Percentiles rank a stretch among this genome's conserved stretches.
These are phyloP conservation scores for Sebastes vulpes DNA, from an alignment of 2,797 vertebrate genomes.

Conservation along the genomic window DNA sequence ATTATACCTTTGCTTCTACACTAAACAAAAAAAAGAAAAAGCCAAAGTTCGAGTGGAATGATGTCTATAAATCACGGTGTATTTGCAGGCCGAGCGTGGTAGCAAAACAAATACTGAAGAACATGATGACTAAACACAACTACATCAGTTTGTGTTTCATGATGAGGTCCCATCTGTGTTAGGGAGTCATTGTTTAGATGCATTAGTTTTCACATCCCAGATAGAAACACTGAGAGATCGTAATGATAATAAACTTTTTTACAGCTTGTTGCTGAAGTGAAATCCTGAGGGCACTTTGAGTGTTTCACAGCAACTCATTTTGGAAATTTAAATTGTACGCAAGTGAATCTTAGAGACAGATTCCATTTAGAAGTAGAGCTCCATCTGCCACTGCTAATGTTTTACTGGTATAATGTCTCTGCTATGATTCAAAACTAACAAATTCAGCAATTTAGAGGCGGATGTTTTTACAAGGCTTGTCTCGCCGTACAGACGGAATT, in stretches of 20 bases:
- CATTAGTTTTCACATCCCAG: background rate
- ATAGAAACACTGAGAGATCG: background rate
- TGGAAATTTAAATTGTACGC: background rate
- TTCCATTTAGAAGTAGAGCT: background rate
- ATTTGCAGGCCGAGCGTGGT: background rate
- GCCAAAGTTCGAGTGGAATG: conserved; percentile 5
- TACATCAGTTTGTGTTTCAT: background rate
- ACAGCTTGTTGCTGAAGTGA: background rate
- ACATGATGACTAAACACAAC: background rate
- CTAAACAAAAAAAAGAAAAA: conserved; percentile 3
- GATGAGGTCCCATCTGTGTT: conserved; percentile 34
- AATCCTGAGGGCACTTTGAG: background rate
- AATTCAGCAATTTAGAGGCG: background rate
- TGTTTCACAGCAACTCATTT: background rate
- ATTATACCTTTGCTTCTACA: conserved; percentile 27
- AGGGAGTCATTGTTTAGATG: background rate
- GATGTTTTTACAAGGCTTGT: background rate
- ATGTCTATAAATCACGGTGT: conserved; percentile 59
- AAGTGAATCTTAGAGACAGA: background rate
- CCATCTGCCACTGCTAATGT: conserved; percentile 14
- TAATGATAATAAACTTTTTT: background rate
- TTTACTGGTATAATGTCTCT: background rate
- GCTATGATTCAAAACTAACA: background rate
- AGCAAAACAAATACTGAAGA: background rate
- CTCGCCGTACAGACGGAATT: too few species aligned